Percentiles rank a stretch among this genome's conserved stretches.
These are phyloP conservation scores for Naja naja DNA, from an alignment of 2,113 vertebrate species.

Conservation along the genomic window DNA sequence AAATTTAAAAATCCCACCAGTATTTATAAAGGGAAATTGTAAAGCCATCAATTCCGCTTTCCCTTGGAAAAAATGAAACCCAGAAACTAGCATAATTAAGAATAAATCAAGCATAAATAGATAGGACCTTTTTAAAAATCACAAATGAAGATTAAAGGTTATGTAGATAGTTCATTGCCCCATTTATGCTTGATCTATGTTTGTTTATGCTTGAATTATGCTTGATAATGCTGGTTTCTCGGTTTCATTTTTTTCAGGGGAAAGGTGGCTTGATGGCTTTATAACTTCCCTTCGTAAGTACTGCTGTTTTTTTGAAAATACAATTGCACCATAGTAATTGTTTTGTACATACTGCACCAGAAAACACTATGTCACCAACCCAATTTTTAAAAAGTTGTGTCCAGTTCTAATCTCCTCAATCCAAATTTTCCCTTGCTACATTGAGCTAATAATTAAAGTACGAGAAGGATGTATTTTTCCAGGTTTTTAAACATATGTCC, in stretches of 20 bases:
- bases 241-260: neutral
- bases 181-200: neutral
- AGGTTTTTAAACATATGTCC: neutral
- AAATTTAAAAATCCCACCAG: neutral
- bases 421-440: neutral
- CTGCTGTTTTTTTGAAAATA: neutral
- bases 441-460: neutral
- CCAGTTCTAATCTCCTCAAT: neutral
- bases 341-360: neutral
- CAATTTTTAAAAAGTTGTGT: neutral
- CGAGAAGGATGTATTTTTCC: neutral
- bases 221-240: neutral
- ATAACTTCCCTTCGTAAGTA: neutral
- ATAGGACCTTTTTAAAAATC: neutral
- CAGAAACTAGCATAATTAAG: neutral
- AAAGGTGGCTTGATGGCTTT: neutral
- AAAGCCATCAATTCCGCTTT: neutral
- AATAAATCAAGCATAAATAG: neutral
- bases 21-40: neutral
- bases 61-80: neutral
- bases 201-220: neutral
- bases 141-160: neutral
- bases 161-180: neutral
- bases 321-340: neutral
- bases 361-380: neutral